Evolutionary conservation across 2,888 invertebrate genomes (phyloP).

Genomic region (Cosmorhoe ocellata): DNA sequence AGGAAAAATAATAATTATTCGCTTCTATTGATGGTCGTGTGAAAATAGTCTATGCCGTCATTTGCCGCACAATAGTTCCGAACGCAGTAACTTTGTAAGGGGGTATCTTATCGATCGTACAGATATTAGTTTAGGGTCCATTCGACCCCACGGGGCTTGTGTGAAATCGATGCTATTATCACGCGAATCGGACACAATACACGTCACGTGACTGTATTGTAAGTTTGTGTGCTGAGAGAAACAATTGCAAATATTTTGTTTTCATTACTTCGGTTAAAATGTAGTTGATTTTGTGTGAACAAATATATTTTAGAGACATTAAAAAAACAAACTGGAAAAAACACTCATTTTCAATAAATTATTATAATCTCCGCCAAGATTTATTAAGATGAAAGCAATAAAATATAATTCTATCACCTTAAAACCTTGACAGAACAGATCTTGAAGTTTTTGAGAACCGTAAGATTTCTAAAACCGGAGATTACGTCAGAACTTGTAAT

Average conservation of each 20-base stretch:
- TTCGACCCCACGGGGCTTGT: conserved; percentile 46
- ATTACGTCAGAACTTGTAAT: conserved; percentile 68
- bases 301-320: conserved; percentile 4
- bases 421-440: conserved; percentile 43
- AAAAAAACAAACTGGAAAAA: too few species aligned
- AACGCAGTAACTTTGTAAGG: conserved; percentile 50
- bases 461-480: conserved; percentile 60
- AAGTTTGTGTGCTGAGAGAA: conserved; percentile 31
- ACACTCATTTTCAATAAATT: background rate
- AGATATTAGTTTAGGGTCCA: conserved; percentile 46
- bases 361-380: conserved; percentile 9
- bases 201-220: conserved; percentile 26
- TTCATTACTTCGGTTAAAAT: conserved; percentile 13
- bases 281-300: conserved; percentile 1
- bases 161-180: conserved; percentile 68
- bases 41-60: conserved; percentile 47
- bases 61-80: conserved; percentile 42
- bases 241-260: conserved; percentile 39
- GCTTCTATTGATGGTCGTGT: conserved; percentile 36
- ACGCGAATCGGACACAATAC: conserved; percentile 44
- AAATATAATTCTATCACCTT: conserved; percentile 41
- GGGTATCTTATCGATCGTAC: conserved; percentile 46
- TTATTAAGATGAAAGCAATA: conserved; percentile 11
- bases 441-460: conserved; percentile 41
- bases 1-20: conserved; percentile 27